Evolutionary conservation across 2,797 vertebrate genomes (phyloP).

Genomic region (Naso thynnoides): DNA sequence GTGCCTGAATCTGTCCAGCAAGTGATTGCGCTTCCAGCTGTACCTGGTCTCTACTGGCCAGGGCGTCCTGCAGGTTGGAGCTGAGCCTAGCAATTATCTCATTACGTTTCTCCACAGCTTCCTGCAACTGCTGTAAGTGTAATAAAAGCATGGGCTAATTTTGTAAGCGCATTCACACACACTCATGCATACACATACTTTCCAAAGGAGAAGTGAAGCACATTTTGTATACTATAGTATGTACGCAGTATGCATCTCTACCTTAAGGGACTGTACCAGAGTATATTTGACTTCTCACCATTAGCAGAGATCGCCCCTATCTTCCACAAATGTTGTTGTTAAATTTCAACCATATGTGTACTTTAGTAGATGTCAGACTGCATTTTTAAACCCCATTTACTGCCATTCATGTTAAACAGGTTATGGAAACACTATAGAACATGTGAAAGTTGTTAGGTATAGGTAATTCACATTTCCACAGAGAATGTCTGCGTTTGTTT

Average conservation of each 20-base stretch:
- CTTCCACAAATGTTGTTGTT: too few species aligned
- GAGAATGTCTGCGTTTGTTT: too few species aligned
- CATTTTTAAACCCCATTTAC: too few species aligned
- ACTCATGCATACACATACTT: not conserved
- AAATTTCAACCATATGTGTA: too few species aligned
- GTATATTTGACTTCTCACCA: too few species aligned
- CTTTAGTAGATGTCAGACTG: too few species aligned
- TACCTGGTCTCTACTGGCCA: constrained; percentile 83
- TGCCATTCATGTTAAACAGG: too few species aligned
- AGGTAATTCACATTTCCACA: too few species aligned
- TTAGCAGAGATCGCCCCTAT: too few species aligned
- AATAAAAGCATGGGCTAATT: not conserved
- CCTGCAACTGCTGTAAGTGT: constrained; percentile 82
- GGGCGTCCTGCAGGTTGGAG: constrained; percentile 84
- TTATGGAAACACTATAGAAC: too few species aligned
- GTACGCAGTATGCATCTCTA: not conserved
- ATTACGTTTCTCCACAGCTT: constrained; percentile 86
- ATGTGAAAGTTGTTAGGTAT: too few species aligned
- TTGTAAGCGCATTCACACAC: not conserved
- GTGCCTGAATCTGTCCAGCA: constrained; percentile 82
- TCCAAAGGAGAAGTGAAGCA: not conserved
- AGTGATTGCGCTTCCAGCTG: constrained; percentile 84
- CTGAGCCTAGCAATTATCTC: constrained; percentile 87
- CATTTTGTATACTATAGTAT: not conserved
- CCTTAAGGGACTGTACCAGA: too few species aligned